Base-by-base conservation (phyloP, 2,113 vertebrate species). In the Etia nguti region DNA sequence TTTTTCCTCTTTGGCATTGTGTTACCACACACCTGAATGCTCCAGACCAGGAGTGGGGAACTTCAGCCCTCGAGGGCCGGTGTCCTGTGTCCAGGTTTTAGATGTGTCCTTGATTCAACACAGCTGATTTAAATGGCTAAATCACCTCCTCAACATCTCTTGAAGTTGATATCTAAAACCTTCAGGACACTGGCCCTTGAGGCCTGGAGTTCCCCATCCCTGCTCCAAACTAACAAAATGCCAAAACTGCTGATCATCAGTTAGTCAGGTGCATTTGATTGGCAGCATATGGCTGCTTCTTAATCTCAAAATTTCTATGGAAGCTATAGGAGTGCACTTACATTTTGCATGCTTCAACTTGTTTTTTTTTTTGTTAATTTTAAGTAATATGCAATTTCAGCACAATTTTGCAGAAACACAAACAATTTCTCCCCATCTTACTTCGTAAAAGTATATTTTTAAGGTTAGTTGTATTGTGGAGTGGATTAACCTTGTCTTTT, bases 1-100 rank as follows among this genome's bases (percentile, higher is more conserved):
- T 10, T 43, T 26, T 73, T 73, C 38, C 22, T 46, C n/a, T 12
- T 0, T n/a, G 60, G 10, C 60, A 38, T 38, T 65, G 31, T 2
- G 31, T n/a, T 36, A 36, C 31, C 31, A 62, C 18, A 65, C 18
- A 62, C 18, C 60, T 36, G 18, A 36, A 62, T 12, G 12, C 65
- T 70, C n/a, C 65, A 70, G 29, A 62, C 59, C 0, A 2, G 18
- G 31, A n/a, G 31, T 3, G 60, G 60, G 60, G 31, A 38, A 0
- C 18, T n/a, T 36, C 31, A 65, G 6, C 4, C 60, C 31, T 65
- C 0, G 1, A 38, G 31, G 4, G 1, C 60, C 1, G 10, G 60
- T 65, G 60, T 65, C 31, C 6, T 65, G 18, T n/a, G n/a, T n/a
- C n/a, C 34, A n/a, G 20, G 60, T 2, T 65, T 65, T 65, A 38